Base-by-base conservation (phyloP, 2,888 invertebrate species). In the Bibio marci region DNA sequence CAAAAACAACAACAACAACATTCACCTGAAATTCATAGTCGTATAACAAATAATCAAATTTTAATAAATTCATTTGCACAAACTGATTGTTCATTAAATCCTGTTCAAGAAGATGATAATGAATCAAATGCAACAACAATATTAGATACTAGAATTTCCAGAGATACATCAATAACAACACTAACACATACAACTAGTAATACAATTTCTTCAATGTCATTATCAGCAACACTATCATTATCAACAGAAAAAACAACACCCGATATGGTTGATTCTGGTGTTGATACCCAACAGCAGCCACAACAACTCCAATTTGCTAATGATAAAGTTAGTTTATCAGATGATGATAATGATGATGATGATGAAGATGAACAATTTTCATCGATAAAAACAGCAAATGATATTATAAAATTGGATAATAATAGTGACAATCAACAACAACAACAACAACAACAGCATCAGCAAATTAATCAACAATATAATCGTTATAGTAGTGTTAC, bases 401-500 rank as follows among this genome's bases (percentile, higher is more conserved):
- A n/a, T n/a, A n/a, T n/a, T n/a, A n/a, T n/a, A n/a, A n/a, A n/a
- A n/a, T n/a, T n/a, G n/a, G n/a, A n/a, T n/a, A n/a, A n/a, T n/a
- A n/a, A n/a, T n/a, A n/a, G n/a, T n/a, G n/a, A n/a, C n/a, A n/a
- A n/a, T n/a, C n/a, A n/a, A n/a, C n/a, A n/a, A n/a, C 15, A 3
- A 14, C 30, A 15, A 19, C 35, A 35, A 27, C 22, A 8, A 27
- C 22, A 5, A 25, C 30, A 14, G 14, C 30, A 12, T n/a, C 30
- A 7, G 30, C 30, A 12, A 14, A 12, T 22, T 22, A 22, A 22
- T 22, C 11, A 36, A 11, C 56, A 56, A 34, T 53, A 54, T 30
- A 55, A 53, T 47, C 57, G 54, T 42, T 58, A 57, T 44, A 50
- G 54, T 38, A 59, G 57, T 45, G 51, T 59, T 35, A 57, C 57